Base-by-base conservation (phyloP, 2,888 invertebrate species). In the Drosophila leonis region DNA sequence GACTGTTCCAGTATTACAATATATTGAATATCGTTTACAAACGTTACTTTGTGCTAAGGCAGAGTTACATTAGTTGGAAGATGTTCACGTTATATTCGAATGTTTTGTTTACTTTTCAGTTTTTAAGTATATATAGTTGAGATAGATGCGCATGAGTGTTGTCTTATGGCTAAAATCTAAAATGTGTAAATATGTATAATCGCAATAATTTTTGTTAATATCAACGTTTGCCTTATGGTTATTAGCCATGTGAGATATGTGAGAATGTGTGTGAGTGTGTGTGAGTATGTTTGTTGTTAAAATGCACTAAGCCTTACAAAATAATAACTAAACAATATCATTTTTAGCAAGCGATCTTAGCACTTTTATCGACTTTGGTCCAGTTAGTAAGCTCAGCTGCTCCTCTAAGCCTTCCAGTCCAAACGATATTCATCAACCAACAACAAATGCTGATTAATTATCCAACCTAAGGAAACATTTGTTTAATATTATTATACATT, bases 381-480 rank as follows among this genome's bases (percentile, higher is more conserved):
- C 65, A 63, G 41, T 12, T 52, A 35, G n/a, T n/a, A 15, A 27
- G 13, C 24, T 37, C 2, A 9, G 8, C 10, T 1, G 12, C 0
- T 24, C 20, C 61, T 92, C 57, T 92, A 93, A 60, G 89, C 90
- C 72, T 91, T 93, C 93, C 93, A 93, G 70, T 93, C 93, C 62
- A 93, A 90, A 75, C 95, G 94, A 94, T 95, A 96, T 88, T 95
- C 94, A 56, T 94, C 95, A 4, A 94, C 93, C 56, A 94, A 91
- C 29, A 96, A 83, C 29, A 95, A 92, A 91, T 95, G 95, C 71
- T 94, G 94, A 55, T 93, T 93, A 20, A 94, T 92, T 59, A 93
- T 93, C 95, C 96, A 96, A 54, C 95, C 95, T 95, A n/a, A 18
- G 10, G 18, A 7, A 18, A 12, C 7, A 48, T 24, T 13, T 44